phyloP scores from a whole-genome alignment of 2,888 invertebrate species.

The Ischnus inquisitorius region DNA sequence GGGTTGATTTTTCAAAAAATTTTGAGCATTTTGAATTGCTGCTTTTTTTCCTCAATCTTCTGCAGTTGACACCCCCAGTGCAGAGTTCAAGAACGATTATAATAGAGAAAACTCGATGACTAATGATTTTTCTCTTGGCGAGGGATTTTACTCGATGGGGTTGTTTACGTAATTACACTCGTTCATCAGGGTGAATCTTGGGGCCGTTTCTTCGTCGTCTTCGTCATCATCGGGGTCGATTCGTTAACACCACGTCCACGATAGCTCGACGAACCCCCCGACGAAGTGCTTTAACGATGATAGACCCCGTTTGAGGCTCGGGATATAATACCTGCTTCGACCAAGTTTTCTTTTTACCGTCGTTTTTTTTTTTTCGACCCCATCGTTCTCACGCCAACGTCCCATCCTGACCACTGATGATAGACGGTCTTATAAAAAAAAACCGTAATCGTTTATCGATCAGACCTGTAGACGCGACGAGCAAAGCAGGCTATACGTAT shows the following conservation, averaged over 20 bases:
- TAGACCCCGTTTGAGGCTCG: slow-evolving; percentile 10
- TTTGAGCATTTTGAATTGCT: not conserved
- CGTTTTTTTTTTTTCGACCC: not conserved
- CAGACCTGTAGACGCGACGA: slow-evolving; percentile 22
- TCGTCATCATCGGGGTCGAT: slow-evolving; percentile 13
- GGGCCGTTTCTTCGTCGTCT: slow-evolving; percentile 10
- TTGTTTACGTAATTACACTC: slow-evolving; percentile 30
- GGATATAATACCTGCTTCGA: slow-evolving; percentile 13
- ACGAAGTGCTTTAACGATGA: slow-evolving; percentile 30
- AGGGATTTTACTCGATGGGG: not conserved
- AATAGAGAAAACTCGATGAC: not conserved
- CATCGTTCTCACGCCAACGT: not conserved
- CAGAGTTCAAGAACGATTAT: not conserved
- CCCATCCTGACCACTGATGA: slow-evolving; percentile 16
- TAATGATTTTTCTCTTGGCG: not conserved
- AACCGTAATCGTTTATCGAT: slow-evolving; percentile 60
- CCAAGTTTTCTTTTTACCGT: not conserved
- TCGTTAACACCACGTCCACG: slow-evolving; percentile 12
- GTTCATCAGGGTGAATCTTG: slow-evolving; percentile 23
- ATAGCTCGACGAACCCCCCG: not conserved
- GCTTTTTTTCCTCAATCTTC: not conserved
- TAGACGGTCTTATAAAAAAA: slow-evolving; percentile 36
- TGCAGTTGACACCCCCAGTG: not conserved
- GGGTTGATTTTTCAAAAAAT: not conserved
- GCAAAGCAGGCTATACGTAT: not conserved